phyloP scores from a whole-genome alignment of 2,888 invertebrate genomes.

The Cynaeus angustus region DNA sequence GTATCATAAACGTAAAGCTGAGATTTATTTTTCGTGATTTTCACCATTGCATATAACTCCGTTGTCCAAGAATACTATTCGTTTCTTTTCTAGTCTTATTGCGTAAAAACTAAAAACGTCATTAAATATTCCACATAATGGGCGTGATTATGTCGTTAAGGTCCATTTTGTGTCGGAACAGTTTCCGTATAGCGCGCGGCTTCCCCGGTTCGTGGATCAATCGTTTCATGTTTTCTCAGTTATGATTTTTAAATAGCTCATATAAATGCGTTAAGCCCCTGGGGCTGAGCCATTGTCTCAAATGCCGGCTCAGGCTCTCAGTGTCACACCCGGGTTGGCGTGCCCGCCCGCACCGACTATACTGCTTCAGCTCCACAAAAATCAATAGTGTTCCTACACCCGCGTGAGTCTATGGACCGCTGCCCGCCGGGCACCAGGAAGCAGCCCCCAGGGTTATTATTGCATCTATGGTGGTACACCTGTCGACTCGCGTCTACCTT shows the following conservation, averaged over 20 bases:
- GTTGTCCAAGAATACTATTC: neutral
- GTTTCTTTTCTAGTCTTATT: conserved; percentile 12
- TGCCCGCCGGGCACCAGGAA: conserved; percentile 60
- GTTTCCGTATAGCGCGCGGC: conserved; percentile 26
- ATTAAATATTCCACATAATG: conserved; percentile 28
- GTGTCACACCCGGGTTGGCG: conserved; percentile 58
- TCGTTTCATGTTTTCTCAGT: conserved; percentile 28
- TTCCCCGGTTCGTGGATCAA: conserved; percentile 11
- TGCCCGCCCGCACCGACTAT: conserved; percentile 59
- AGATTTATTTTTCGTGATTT: neutral
- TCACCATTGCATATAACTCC: neutral
- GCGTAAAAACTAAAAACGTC: conserved; percentile 7
- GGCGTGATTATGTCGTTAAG: conserved; percentile 40
- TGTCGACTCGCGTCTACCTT: conserved; percentile 37
- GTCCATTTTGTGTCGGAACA: conserved; percentile 17
- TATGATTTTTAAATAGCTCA: conserved; percentile 34
- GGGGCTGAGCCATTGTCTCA: conserved; percentile 55
- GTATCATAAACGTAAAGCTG: neutral
- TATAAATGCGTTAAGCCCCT: conserved; percentile 50
- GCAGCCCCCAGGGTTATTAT: conserved; percentile 49
- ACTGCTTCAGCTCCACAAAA: conserved; percentile 64
- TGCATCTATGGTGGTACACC: conserved; percentile 47
- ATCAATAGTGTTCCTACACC: conserved; percentile 64
- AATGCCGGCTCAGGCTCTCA: conserved; percentile 51
- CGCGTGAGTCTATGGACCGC: conserved; percentile 57